Evolutionary conservation across 1,140 invertebrate species (phyloP), one percentile per base, ranked within the genome.

Genomic region (Halyomorpha halys): DNA sequence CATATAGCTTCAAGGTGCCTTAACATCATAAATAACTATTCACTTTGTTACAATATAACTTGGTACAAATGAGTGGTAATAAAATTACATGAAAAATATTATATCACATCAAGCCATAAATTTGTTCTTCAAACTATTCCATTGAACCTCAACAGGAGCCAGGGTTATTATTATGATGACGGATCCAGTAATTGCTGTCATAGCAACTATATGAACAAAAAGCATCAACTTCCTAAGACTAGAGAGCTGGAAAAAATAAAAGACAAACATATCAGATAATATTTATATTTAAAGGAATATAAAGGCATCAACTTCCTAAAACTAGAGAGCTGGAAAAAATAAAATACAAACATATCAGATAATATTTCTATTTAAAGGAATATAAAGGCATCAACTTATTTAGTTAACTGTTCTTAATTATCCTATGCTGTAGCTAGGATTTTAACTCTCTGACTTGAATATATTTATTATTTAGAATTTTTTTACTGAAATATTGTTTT

Each of bases 201-300:
- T 78, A 25, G 86, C 79, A 8, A 89, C 73, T 47, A 84, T 80
- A 72, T 91, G 91, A 44, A 91, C 72, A 51, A 81, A 82, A 30
- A 94, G 77, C 49, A 91, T 74, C 39, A 83, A 78, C 73, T 88
- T 88, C 66, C 90, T 79, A 71, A 90, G 81, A 25, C 78, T 77
- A 2, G 84, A 80, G 73, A 86, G 85, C 89, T 91, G 79, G 65
- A 83, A 81, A 68, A 70, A 71, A 71, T 8, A 30, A 4, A 30
- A 30, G 3, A 30, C n/a, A n/a, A n/a, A 4, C 27, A 30, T 3
- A 30, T 30, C 8, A 30, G 27, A 30, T 30, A 30, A 4, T 30
- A 30, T 30, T 30, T 30, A 8, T 30, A 8, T 30, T 30, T 30
- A 30, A 30, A 30, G 27, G 27, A 30, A 30, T 30, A 30, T 30